Base-by-base conservation (phyloP, 1,140 invertebrate genomes). In the Caenorhabditis inopinata region DNA sequence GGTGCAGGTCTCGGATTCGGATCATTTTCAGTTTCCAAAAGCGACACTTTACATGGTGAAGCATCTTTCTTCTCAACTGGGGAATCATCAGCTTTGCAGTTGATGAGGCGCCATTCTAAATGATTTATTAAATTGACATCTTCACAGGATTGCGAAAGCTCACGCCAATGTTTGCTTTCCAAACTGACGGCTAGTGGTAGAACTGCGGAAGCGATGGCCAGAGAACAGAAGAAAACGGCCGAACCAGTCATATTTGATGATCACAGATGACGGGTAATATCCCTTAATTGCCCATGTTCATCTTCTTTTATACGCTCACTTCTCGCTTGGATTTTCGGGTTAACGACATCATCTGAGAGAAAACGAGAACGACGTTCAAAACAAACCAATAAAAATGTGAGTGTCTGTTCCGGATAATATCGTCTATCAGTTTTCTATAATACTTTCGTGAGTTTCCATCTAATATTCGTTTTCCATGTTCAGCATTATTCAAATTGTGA, bases 21-120 rank as follows among this genome's bases (percentile, higher is more conserved):
- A 48, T 86, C 85, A 29, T 74, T 74, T 62, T 86, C 85, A 11
- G 48, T 76, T 51, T 86, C 85, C 21, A 80, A 74, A 5, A 86
- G 80, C n/a, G 76, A 75, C 53, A 86, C 79, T 25, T 68, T 77
- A 74, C 85, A 86, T 23, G 83, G 29, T 11, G 85, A 83, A 12
- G 84, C 80, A 21, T 82, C 79, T 62, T 84, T 78, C 45, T 85
- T 85, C 18, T 83, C 81, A 27, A 85, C 80, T 25, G 18, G 47
- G 11, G 74, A 82, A 53, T 85, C 76, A 25, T 18, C 68, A 12
- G 83, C 83, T 45, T 75, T 78, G 35, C 85, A 86, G 42, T 68
- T 79, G 6, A 86, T 58, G 29, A 85, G 83, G 7, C 85, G 58
- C 85, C 85, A 86, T 83, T 86, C 85, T 85, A 47, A 86, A 80